These are phyloP conservation scores for Leptodactylus fallax DNA, from an alignment of 2,797 vertebrate genomes.

Conservation along the genomic window DNA sequence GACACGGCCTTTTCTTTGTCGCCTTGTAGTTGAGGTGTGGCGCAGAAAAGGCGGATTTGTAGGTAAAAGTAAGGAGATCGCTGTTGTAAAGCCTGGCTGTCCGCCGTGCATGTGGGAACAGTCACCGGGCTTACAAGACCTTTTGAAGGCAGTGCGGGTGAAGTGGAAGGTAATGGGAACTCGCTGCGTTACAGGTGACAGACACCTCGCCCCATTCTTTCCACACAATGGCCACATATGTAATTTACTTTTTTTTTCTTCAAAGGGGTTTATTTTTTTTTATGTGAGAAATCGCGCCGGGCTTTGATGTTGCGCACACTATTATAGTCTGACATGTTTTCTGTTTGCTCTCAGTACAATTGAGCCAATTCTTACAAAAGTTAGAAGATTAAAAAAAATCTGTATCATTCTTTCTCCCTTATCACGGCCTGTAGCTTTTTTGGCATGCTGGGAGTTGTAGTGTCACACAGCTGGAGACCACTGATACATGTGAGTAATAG, in stretches of 20 bases:
- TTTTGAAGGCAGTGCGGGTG: slow-evolving; percentile 67
- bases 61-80: slow-evolving; percentile 63
- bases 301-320: slow-evolving; percentile 64
- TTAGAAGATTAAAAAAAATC: slow-evolving; percentile 5
- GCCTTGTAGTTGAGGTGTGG: slow-evolving; percentile 66
- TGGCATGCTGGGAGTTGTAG: neutral
- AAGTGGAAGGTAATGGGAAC: slow-evolving; percentile 41
- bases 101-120: slow-evolving; percentile 68
- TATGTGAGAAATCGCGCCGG: slow-evolving; percentile 59
- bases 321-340: slow-evolving; percentile 51
- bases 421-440: no score
- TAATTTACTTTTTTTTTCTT: slow-evolving; percentile 62
- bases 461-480: no score
- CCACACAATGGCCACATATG: slow-evolving; percentile 67
- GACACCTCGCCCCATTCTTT: slow-evolving; percentile 68
- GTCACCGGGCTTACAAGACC: slow-evolving; percentile 62
- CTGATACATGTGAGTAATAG: no score
- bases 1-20: slow-evolving; percentile 68
- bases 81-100: slow-evolving; percentile 62
- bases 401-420: no score
- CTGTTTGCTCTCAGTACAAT: slow-evolving; percentile 44
- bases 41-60: slow-evolving; percentile 70
- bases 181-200: slow-evolving; percentile 67
- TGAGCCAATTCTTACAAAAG: neutral
- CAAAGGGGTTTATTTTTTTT: slow-evolving; percentile 53